Evolutionary conservation across 2,888 invertebrate genomes (phyloP).

Genomic region (Omphaloscelis lunosa): DNA sequence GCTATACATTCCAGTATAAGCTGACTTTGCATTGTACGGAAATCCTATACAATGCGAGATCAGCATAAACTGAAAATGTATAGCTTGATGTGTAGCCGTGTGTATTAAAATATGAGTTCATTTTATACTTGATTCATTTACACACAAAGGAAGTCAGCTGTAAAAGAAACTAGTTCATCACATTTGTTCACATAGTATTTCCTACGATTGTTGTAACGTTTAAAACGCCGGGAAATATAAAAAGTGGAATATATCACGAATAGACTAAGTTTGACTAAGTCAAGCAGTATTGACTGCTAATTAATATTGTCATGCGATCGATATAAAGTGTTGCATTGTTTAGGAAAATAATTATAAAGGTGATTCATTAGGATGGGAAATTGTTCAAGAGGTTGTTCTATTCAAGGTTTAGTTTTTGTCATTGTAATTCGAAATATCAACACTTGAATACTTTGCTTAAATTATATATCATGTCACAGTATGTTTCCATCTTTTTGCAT

Average conservation of each 20-base stretch:
- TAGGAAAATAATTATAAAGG: slow-evolving; percentile 16
- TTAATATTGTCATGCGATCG: slow-evolving; percentile 30
- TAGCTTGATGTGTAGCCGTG: too few species aligned
- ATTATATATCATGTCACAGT: too few species aligned
- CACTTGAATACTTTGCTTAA: neutral
- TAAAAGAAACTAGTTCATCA: neutral
- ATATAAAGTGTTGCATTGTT: slow-evolving; percentile 4
- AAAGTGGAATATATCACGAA: slow-evolving; percentile 4
- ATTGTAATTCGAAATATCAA: neutral
- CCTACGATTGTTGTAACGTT: slow-evolving; percentile 2
- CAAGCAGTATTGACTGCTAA: slow-evolving; percentile 24
- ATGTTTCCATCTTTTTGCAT: neutral
- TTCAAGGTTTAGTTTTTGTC: neutral
- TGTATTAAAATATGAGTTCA: neutral
- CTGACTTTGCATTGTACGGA: too few species aligned
- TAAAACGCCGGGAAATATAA: slow-evolving; percentile 14
- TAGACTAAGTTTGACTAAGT: neutral
- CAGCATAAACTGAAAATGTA: too few species aligned
- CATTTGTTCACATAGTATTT: slow-evolving; percentile 32
- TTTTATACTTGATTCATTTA: neutral
- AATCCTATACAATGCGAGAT: too few species aligned
- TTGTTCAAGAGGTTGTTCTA: neutral
- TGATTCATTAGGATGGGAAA: neutral
- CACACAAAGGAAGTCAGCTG: neutral
- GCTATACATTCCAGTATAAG: too few species aligned